A percentile compares a stretch with the other conserved stretches of the same genome.
phyloP scores from a whole-genome alignment of 2,797 vertebrate genomes.

The Picus viridis region DNA sequence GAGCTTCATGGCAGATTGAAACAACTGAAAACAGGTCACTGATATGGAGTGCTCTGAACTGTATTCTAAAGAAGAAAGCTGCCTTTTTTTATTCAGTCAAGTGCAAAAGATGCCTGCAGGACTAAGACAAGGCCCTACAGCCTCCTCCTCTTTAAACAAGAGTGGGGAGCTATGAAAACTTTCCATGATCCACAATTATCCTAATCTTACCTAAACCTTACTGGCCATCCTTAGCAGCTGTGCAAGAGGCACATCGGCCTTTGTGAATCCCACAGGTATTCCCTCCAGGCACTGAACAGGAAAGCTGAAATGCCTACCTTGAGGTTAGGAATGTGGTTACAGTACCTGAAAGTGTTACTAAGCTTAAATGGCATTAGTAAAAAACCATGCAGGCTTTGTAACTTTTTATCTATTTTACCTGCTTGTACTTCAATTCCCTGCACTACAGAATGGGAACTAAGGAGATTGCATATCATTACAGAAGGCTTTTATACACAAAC shows the following conservation, averaged over 20 bases:
- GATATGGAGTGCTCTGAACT: not conserved
- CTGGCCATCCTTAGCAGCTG: not conserved
- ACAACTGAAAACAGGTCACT: not conserved
- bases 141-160: not conserved
- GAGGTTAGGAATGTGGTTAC: not conserved
- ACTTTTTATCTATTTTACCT: constrained; percentile 3
- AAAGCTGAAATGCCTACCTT: not conserved
- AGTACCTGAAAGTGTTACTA: not conserved
- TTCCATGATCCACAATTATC: not conserved
- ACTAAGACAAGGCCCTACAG: not conserved
- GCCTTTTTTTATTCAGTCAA: not conserved
- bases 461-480: not conserved
- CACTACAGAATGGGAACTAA: not conserved
- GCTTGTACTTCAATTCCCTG: not conserved
- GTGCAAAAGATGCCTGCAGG: not conserved
- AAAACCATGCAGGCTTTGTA: not conserved
- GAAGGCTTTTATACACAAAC: constrained; percentile 7
- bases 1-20: not conserved
- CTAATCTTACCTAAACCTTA: not conserved
- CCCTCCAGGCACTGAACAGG: accelerated
- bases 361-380: not conserved
- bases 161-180: not conserved
- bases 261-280: not conserved
- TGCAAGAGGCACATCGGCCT: not conserved
- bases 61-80: not conserved